A percentile compares a stretch with the other conserved stretches of the same genome.
phyloP scores from a whole-genome alignment of 2,888 invertebrate genomes.

The Chironomus riparius region DNA sequence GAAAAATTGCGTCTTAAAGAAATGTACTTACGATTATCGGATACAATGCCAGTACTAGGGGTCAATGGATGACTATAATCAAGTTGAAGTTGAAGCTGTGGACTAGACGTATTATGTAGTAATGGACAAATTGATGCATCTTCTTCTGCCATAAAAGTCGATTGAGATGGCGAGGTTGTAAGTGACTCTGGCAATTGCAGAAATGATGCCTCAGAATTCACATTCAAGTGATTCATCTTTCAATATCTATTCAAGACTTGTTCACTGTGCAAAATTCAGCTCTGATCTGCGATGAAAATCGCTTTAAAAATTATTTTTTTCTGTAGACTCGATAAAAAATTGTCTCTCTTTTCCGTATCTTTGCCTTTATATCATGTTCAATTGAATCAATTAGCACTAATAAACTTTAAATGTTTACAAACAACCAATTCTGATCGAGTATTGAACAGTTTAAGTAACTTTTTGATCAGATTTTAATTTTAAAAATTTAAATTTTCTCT shows the following conservation, averaged over 20 bases:
- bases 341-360: neutral
- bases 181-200: constrained; percentile 37
- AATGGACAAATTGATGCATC: constrained; percentile 58
- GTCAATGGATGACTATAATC: constrained; percentile 52
- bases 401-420: constrained; percentile 6
- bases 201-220: constrained; percentile 38
- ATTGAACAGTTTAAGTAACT: neutral
- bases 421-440: neutral
- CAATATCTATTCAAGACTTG: neutral
- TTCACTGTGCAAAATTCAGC: neutral
- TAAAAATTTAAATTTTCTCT: neutral
- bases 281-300: no score
- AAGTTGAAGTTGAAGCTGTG: constrained; percentile 38
- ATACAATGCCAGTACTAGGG: constrained; percentile 42
- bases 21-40: constrained; percentile 33
- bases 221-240: constrained; percentile 35
- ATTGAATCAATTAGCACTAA: constrained; percentile 26
- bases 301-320: no score
- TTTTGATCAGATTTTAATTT: neutral
- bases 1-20: neutral
- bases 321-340: no score
- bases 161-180: constrained; percentile 39
- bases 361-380: constrained; percentile 6
- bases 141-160: constrained; percentile 47
- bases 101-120: constrained; percentile 50